Evolutionary conservation across 2,797 vertebrate genomes (phyloP).

Genomic region (Podarcis lilfordi): DNA sequence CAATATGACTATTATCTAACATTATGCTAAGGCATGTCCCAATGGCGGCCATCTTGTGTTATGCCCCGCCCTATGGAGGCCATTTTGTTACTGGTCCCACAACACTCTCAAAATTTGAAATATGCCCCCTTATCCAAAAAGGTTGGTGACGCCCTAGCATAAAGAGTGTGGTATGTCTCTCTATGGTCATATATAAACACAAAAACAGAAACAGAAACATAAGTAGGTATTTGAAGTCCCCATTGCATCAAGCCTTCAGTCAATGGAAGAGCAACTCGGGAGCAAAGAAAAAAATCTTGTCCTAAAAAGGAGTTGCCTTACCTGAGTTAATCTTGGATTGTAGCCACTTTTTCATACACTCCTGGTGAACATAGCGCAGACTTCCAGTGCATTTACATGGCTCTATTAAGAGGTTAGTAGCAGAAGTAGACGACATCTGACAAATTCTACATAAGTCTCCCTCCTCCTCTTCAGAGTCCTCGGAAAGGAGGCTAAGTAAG

Average conservation of each 20-base stretch:
- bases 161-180: too few relatives aligned
- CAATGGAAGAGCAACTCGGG: neutral
- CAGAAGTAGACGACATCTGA: conserved; percentile 90
- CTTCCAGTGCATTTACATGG: conserved; percentile 96
- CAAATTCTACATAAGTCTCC: conserved; percentile 96
- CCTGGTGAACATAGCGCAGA: conserved; percentile 95
- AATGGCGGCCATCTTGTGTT: too few relatives aligned
- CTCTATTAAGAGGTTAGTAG: conserved; percentile 94
- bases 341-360: conserved; percentile 99
- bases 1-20: too few relatives aligned
- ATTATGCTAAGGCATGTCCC: too few relatives aligned
- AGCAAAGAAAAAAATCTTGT: neutral
- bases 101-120: too few relatives aligned
- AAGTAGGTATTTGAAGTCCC: neutral
- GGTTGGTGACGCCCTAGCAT: too few relatives aligned
- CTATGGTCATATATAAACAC: too few relatives aligned
- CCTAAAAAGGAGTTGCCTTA: conserved; percentile 67
- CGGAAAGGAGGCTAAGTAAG: conserved; percentile 87
- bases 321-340: conserved; percentile 96
- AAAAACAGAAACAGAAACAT: too few relatives aligned
- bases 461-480: conserved; percentile 97
- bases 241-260: neutral
- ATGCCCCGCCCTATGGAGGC: too few relatives aligned
- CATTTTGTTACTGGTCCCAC: too few relatives aligned
- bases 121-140: too few relatives aligned